Evolutionary conservation across 2,888 invertebrate genomes (phyloP), one percentile per base, ranked within the genome.

Genomic region (Sclerodermus sp.): DNA sequence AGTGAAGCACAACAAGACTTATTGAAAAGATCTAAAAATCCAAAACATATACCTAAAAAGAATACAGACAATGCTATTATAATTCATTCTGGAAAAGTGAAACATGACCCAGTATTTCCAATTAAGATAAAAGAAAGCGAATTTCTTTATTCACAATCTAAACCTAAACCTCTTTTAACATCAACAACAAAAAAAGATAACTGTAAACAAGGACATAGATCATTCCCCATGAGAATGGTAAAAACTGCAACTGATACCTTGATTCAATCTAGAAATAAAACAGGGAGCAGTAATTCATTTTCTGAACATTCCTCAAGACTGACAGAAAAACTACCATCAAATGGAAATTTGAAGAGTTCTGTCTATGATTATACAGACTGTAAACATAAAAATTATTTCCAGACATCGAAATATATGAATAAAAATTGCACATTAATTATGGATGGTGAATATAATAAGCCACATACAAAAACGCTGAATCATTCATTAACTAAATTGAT

Each of bases 131-230:
- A 60, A 42, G 70, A 69, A 39, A 68, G 47, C 51, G 74, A 75
- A 45, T 60, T 64, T 34, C 46, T 49, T 15, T 41, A 46, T 12
- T 65, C 67, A 37, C 74, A 70, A 55, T 41, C 66, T 36, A 74
- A 68, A 47, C 64, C 52, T 18, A 74, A 68, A 48, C 71, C 62
- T 55, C 64, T 70, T 34, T 51, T 57, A 15, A 68, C 68, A 0
- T 69, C 73, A n/a, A 66, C 70, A 2, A 32, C 30, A 16, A 73
- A 65, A 45, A 76, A 74, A 47, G 71, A 74, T 39, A 73, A 64
- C 0, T 73, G 74, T 2, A 71, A 67, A 53, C 61, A n/a, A n/a
- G n/a, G 60, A 45, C 55, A 67, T 6, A 67, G 67, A 31, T 63
- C n/a, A n/a, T n/a, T 63, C 37, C 49, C 53, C 32, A 67, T 64